A percentile compares a stretch with the other conserved stretches of the same genome.
Evolutionary conservation across 2,113 vertebrate genomes (phyloP).

Genomic region (Ceyx melanurus): DNA sequence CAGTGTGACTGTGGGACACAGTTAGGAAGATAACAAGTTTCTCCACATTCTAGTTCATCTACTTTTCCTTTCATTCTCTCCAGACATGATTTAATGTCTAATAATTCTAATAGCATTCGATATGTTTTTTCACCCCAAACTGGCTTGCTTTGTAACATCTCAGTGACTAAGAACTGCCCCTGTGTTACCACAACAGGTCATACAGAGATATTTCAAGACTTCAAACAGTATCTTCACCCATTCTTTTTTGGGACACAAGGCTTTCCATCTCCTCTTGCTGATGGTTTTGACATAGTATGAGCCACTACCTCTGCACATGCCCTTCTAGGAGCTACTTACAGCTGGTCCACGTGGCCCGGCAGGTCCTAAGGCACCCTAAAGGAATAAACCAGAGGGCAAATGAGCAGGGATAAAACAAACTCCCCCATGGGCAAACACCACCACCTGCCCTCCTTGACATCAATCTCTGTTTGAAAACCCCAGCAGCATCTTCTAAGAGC

Average conservation of each 20-base stretch:
- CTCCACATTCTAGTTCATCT: not conserved
- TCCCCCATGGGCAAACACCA: rapidly evolving
- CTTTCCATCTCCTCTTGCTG: not conserved
- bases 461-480: not conserved
- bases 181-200: not conserved
- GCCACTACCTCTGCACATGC: rapidly evolving
- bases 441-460: not conserved
- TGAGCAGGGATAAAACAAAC: not conserved
- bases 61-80: not conserved
- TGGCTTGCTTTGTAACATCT: not conserved
- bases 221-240: not conserved
- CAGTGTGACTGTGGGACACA: not conserved
- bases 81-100: not conserved
- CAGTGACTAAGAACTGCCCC: not conserved
- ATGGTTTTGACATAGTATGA: not conserved
- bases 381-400: not conserved
- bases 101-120: not conserved
- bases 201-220: not conserved
- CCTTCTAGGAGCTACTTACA: conserved; percentile 78
- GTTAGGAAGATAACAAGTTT: not conserved
- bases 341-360: conserved; percentile 86
- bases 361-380: conserved; percentile 87
- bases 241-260: not conserved
- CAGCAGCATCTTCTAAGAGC: not conserved
- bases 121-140: not conserved